Evolutionary conservation across 2,797 vertebrate species (phyloP).

Genomic region (Denticeps clupeoides): DNA sequence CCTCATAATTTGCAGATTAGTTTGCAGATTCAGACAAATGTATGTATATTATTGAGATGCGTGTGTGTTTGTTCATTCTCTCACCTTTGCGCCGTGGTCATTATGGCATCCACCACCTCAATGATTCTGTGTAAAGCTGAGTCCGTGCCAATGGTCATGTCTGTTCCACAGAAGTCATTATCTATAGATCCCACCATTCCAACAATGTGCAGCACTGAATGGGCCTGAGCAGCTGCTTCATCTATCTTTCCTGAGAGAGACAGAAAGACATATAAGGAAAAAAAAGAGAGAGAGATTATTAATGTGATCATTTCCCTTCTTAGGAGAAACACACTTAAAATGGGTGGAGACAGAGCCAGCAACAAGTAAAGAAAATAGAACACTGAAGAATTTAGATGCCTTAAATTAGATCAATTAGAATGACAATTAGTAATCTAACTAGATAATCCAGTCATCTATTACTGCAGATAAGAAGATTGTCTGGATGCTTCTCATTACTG

Average conservation of each 20-base stretch:
- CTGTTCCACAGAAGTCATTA: slow-evolving; percentile 85
- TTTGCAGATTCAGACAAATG: neutral
- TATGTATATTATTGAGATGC: neutral
- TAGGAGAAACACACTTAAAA: too few relatives aligned
- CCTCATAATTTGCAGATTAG: rapidly evolving
- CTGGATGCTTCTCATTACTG: too few relatives aligned
- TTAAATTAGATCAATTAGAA: too few relatives aligned
- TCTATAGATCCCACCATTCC: slow-evolving; percentile 86
- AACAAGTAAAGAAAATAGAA: neutral
- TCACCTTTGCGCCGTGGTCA: slow-evolving; percentile 86
- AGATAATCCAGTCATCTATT: too few relatives aligned
- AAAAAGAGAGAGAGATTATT: neutral
- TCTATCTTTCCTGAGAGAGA: slow-evolving; percentile 46
- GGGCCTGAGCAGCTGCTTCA: slow-evolving; percentile 54
- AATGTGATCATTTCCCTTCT: too few relatives aligned
- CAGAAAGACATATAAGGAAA: slow-evolving; percentile 4
- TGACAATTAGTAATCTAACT: too few relatives aligned
- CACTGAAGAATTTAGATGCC: too few relatives aligned
- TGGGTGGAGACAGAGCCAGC: neutral
- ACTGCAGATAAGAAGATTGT: too few relatives aligned
- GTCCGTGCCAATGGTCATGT: slow-evolving; percentile 86
- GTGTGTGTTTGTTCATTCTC: neutral
- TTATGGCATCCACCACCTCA: slow-evolving; percentile 86
- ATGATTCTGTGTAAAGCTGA: slow-evolving; percentile 88
- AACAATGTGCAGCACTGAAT: slow-evolving; percentile 73